A percentile compares a stretch with the other conserved stretches of the same genome.
Evolutionary conservation across 2,113 vertebrate genomes (phyloP).

Genomic region (Trachemys scripta): DNA sequence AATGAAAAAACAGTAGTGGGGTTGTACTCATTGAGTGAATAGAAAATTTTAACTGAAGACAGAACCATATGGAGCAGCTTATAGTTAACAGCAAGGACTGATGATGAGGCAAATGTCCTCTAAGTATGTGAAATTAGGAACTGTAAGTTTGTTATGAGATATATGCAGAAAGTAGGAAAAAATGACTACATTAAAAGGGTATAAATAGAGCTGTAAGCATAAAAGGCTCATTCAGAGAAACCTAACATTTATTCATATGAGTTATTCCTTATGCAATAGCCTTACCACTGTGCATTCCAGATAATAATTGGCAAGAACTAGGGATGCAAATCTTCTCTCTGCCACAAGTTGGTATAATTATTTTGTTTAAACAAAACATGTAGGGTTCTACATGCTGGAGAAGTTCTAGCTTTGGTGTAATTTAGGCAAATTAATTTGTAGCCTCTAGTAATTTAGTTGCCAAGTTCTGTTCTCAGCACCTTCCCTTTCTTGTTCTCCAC

Average conservation of each 20-base stretch:
- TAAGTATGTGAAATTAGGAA: constrained; percentile 70
- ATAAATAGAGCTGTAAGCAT: constrained; percentile 44
- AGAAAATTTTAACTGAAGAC: constrained; percentile 75
- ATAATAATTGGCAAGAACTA: not conserved
- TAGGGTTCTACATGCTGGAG: not conserved
- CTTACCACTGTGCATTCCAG: not conserved
- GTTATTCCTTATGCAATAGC: not conserved
- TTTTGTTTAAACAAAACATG: not conserved
- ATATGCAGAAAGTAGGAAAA: constrained; percentile 27
- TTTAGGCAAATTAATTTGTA: not conserved
- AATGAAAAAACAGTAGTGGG: constrained; percentile 77
- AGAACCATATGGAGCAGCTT: constrained; percentile 84
- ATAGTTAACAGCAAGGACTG: constrained; percentile 61
- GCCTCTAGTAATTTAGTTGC: not conserved
- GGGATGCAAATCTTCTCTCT: not conserved
- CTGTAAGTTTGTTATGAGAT: constrained; percentile 30
- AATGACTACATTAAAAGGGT: constrained; percentile 50
- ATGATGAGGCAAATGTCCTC: constrained; percentile 65
- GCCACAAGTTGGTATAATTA: not conserved
- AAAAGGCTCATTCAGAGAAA: not conserved
- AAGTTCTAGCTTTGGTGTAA: not conserved
- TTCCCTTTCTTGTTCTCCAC: not conserved
- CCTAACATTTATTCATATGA: not conserved
- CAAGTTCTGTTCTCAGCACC: not conserved
- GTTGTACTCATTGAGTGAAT: constrained; percentile 62